Evolutionary conservation across 2,113 vertebrate species (phyloP).

Genomic region (Rynchops niger): DNA sequence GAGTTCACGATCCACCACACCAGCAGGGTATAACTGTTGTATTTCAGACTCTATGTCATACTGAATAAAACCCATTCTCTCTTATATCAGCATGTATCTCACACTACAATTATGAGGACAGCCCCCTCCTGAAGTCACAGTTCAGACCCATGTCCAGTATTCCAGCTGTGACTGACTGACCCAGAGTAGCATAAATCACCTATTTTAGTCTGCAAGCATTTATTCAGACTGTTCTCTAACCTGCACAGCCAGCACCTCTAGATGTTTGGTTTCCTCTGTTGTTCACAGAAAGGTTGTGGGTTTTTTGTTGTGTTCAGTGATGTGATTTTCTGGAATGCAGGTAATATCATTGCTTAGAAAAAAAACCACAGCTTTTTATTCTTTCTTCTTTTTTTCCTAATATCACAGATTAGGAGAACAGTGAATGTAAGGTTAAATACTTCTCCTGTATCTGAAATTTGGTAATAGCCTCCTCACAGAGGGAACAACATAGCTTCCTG

Average conservation of each 20-base stretch:
- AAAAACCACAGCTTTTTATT: background rate
- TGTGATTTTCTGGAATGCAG: background rate
- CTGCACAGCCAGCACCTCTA: background rate
- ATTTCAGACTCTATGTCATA: background rate
- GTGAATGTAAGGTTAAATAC: background rate
- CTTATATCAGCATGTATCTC: background rate
- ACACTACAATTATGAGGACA: background rate
- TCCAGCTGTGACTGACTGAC: background rate
- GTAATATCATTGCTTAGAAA: background rate
- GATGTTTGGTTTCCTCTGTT: background rate
- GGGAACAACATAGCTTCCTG: background rate
- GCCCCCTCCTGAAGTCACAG: background rate
- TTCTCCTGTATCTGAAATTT: background rate
- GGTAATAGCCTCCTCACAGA: background rate
- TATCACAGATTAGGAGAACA: background rate
- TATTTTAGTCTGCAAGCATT: background rate
- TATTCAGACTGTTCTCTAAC: background rate
- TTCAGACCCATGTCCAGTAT: background rate
- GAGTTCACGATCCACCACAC: background rate
- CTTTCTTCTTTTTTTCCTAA: background rate
- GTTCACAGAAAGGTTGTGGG: background rate
- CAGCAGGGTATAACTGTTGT: background rate
- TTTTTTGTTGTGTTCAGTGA: background rate
- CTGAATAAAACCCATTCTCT: background rate
- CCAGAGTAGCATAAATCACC: background rate